Base-by-base conservation (phyloP, 2,113 vertebrate genomes). In the Sceloporus undulatus region DNA sequence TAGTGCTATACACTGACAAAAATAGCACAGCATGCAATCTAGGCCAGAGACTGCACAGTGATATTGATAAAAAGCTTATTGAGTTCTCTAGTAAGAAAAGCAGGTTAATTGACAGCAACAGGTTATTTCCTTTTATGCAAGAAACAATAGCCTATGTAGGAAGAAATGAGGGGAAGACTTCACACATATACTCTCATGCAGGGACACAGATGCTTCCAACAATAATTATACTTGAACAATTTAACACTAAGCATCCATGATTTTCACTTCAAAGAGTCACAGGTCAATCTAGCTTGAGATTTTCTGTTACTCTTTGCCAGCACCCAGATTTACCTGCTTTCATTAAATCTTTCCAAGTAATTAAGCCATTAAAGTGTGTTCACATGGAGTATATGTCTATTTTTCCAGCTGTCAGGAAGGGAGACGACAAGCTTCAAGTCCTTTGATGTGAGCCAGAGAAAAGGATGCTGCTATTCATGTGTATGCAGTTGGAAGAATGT, bases 281-380 rank as follows among this genome's bases (percentile, higher is more conserved):
- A 6, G 25, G 3, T 62, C 75, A 70, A 85, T 68, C 52, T 19
- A 86, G 59, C 40, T 42, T 70, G 8, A 66, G 86, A 59, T 52
- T 65, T 79, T 40, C n/a, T 66, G 65, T 62, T 19, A 82, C 42
- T 65, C 25, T 78, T 76, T 48, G 16, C 34, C 4, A 81, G n/a
- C 68, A 81, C 21, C 9, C 11, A 74, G 75, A 34, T 87, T 83
- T 89, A 48, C 42, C 29, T 71, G 29, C 48, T 88, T 91, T 79
- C 82, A 77, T 38, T 90, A 21, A 79, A 79, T 77, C 27, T 73
- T 90, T 76, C 66, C 42, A 85, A 21, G 0, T 6, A 9, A 85
- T 81, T 85, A 13, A 87, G 77, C 86, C 48, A 5, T 80, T 90
- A 65, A 42, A 85, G 80, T 82, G 54, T 0, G 5, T 89, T 92